Base-by-base conservation (phyloP, 2,888 invertebrate genomes). In the Prosopocoilus inquinatus region DNA sequence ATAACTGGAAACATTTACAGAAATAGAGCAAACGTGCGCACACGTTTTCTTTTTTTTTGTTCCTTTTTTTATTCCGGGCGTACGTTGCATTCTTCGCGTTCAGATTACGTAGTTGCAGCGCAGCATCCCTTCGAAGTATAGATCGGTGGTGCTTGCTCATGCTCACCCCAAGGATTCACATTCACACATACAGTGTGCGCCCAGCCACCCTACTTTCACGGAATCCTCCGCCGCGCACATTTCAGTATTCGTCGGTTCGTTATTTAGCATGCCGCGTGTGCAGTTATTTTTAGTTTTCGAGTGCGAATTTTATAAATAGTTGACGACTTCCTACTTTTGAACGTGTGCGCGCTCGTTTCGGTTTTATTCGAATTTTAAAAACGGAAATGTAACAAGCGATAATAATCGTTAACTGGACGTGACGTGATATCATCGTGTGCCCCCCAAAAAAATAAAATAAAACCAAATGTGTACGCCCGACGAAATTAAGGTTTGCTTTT, bases 381-480 rank as follows among this genome's bases (percentile, higher is more conserved):
- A 36, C 16, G 43, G 15, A 47, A 36, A 47, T 28, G 13, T 49
- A 15, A n/a, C n/a, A n/a, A n/a, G n/a, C n/a, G n/a, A n/a, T n/a
- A n/a, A n/a, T n/a, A n/a, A 39, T 11, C 49, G 15, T 39, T 32
- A n/a, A n/a, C 9, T n/a, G n/a, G n/a, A 11, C 13, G 5, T 32
- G 50, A 11, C 32, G n/a, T 16, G 15, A 32, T 20, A n/a, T 28
- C 13, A n/a, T 41, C 33, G 39, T 43, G 33, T 28, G 15, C 20
- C 33, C n/a, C 9, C 12, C n/a, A 9, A 15, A 12, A 35, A 50
- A 38, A 39, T 28, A 34, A 36, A 35, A 43, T 49, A 28, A 38
- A 47, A 32, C 53, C 57, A 50, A 65, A 79, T 80, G 80, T 80
- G 79, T 67, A 78, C 79, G 53, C 77, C 78, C 53, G 78, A 79